A percentile compares a stretch with the other conserved stretches of the same genome.
phyloP scores from a whole-genome alignment of 2,113 vertebrate species.

The Mellivora capensis region DNA sequence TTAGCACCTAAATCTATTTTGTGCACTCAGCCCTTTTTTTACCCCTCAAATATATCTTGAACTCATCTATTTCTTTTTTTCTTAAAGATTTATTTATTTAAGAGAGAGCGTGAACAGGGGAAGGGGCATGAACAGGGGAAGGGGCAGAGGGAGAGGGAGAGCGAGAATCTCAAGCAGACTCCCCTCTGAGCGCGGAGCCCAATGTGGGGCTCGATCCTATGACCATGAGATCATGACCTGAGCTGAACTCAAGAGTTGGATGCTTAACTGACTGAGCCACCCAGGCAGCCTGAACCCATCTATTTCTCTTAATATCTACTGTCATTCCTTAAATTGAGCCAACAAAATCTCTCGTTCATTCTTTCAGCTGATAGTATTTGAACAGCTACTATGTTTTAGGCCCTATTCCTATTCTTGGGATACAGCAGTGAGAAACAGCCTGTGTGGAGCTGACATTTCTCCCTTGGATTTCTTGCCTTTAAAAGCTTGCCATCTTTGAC shows the following conservation, averaged over 20 bases:
- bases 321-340: background rate
- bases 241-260: background rate
- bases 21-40: background rate
- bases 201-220: background rate
- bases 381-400: background rate
- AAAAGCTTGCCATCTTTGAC: background rate
- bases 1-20: background rate
- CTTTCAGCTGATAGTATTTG: background rate
- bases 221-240: background rate
- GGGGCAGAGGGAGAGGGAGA: background rate
- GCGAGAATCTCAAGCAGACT: background rate
- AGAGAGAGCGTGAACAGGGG: background rate
- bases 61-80: background rate
- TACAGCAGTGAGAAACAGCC: background rate
- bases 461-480: background rate
- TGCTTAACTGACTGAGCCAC: background rate
- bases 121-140: background rate
- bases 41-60: background rate
- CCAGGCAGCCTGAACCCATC: background rate
- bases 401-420: background rate
- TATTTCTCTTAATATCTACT: constrained; percentile 29
- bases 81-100: background rate
- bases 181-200: background rate
- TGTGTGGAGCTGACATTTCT: background rate
- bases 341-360: background rate